Evolutionary conservation across 2,113 vertebrate species (phyloP), one percentile per base, ranked within the genome.

Genomic region (Pimephales promelas): DNA sequence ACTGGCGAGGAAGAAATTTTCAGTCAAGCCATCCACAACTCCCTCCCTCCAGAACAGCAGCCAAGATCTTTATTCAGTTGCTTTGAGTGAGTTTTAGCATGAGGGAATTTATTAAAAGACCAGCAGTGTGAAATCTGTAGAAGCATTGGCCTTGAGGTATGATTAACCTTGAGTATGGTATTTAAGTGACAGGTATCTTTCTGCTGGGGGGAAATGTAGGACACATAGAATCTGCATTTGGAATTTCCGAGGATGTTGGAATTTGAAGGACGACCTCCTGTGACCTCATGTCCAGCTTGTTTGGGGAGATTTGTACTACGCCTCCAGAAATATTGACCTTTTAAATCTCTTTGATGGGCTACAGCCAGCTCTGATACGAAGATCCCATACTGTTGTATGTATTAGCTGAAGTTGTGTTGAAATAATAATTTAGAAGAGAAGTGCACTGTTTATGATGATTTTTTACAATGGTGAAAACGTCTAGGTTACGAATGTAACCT

Each of bases 61-160:
- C 82, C 72, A 31, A 84, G 52, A 45, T 85, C 59, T 78, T 47
- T 82, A 64, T 82, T 82, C 26, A 13, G 81, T 71, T 18, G n/a
- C 43, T 31, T 28, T n/a, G 8, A 79, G 56, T 73, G 45, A 26
- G 16, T 70, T 81, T 86, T 79, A 45, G 82, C 56, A 59, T 45
- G 68, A 45, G 9, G 4, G 66, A 7, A 57, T 43, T 83, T 75
- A 61, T 78, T 45, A 13, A 61, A 40, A 66, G 40, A n/a, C 1
- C 36, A 84, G 24, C 28, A 54, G 13, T 80, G 62, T 45, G 47
- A 73, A 85, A 84, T 82, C 64, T 34, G 36, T 66, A 40, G 52
- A 36, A 54, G 10, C 28, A 10, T 84, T 78, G 73, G 36, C 83
- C 43, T 71, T 72, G 54, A 57, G 52, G 45, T 64, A 59, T 4